Conservation (phyloP, 2,888 invertebrate species). For the Epiperipatus broadwayi region DNA sequence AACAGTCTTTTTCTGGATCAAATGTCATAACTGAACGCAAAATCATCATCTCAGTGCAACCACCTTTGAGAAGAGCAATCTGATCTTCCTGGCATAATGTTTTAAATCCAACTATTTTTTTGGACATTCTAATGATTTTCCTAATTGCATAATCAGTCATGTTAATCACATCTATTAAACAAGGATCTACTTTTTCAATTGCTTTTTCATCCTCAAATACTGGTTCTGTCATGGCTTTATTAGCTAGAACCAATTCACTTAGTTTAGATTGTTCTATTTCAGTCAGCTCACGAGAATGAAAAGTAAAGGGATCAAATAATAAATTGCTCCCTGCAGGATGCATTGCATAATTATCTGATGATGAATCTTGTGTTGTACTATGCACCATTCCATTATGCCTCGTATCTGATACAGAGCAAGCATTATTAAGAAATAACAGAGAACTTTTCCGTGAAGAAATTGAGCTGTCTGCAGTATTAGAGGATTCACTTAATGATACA, state of each 20-base stretch:
- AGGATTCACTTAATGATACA: too few relatives aligned
- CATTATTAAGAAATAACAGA: too few relatives aligned
- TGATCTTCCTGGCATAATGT: conserved; percentile 88
- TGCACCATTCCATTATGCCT: too few relatives aligned
- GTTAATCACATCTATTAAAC: conserved; percentile 63
- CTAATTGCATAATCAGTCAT: conserved; percentile 77
- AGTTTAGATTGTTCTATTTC: conserved; percentile 64
- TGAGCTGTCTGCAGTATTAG: too few relatives aligned
- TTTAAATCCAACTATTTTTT: conserved; percentile 52
- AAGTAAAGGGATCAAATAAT: background rate
- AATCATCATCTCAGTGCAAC: conserved; percentile 90
- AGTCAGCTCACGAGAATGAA: conserved; percentile 43
- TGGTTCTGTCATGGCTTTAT: conserved; percentile 61
- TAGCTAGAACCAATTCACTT: conserved; percentile 62
- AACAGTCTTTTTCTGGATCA: conserved; percentile 65
- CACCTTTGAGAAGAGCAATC: conserved; percentile 65
- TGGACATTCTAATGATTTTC: conserved; percentile 43
- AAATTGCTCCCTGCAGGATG: too few relatives aligned
- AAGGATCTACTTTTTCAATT: conserved; percentile 23
- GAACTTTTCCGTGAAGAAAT: too few relatives aligned
- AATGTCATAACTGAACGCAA: conserved; percentile 78
- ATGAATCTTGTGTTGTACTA: too few relatives aligned
- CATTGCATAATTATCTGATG: too few relatives aligned
- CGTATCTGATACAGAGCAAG: too few relatives aligned
- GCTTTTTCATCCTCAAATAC: conserved; percentile 62